Percentiles rank a stretch among this genome's conserved stretches.
These are phyloP conservation scores for Leptopilina syphax DNA, from an alignment of 2,888 invertebrate species.

Conservation along the genomic window DNA sequence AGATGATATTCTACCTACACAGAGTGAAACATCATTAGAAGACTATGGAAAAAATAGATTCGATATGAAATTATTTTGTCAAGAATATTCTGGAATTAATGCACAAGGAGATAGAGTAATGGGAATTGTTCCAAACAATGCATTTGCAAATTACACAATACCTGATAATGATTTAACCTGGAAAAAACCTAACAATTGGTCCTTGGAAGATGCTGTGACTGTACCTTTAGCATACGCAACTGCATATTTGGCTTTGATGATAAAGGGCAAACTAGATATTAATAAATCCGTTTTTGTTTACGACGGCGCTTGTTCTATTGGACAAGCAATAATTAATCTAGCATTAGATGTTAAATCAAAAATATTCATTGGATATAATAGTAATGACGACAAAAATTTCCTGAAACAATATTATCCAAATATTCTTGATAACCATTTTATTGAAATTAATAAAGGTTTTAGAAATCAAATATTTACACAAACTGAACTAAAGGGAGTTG, in stretches of 20 bases:
- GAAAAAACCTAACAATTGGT: constrained; percentile 80
- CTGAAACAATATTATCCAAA: constrained; percentile 78
- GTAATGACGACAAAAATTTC: constrained; percentile 78
- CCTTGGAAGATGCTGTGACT: constrained; percentile 82
- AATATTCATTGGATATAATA: constrained; percentile 81
- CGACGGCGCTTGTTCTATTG: constrained; percentile 80
- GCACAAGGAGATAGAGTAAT: constrained; percentile 75
- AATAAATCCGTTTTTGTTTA: constrained; percentile 76
- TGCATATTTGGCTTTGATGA: constrained; percentile 80
- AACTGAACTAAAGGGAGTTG: constrained; percentile 79
- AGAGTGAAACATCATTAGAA: constrained; percentile 86
- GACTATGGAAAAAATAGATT: constrained; percentile 82
- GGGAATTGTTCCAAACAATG: constrained; percentile 71
- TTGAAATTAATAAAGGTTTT: constrained; percentile 65
- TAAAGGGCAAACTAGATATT: constrained; percentile 78
- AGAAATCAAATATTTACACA: constrained; percentile 80
- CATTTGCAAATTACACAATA: constrained; percentile 79
- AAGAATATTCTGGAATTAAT: constrained; percentile 83
- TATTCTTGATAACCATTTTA: constrained; percentile 82
- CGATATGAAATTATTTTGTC: constrained; percentile 77
- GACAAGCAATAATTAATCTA: constrained; percentile 83
- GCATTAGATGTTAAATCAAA: constrained; percentile 80
- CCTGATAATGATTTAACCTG: constrained; percentile 78
- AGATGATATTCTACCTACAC: constrained; percentile 80
- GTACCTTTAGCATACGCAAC: constrained; percentile 83